These are phyloP conservation scores for Darevskia nairensis DNA, from an alignment of 2,797 vertebrate species.

Conservation along the genomic window DNA sequence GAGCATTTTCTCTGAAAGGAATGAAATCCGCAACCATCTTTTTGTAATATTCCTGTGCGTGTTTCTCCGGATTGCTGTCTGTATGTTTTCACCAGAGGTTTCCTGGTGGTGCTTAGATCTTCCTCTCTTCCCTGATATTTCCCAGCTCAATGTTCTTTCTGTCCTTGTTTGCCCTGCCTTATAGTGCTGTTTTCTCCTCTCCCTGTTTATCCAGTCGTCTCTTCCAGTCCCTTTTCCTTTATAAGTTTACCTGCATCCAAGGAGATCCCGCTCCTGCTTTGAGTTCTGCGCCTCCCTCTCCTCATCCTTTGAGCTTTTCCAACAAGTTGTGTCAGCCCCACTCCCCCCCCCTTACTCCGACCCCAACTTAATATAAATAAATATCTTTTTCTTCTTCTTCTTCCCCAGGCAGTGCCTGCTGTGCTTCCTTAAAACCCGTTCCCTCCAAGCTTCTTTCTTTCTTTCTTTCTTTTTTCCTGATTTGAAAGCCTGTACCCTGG, in stretches of 20 bases:
- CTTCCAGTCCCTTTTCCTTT: conserved; percentile 54
- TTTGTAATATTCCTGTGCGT: background rate
- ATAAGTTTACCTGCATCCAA: conserved; percentile 62
- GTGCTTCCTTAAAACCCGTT: conserved; percentile 77
- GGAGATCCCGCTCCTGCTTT: background rate
- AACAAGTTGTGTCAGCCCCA: conserved; percentile 51
- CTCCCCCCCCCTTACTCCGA: conserved; percentile 27
- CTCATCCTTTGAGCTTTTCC: conserved; percentile 56
- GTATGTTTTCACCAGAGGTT: fast-evolving
- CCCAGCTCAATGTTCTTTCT: conserved; percentile 15
- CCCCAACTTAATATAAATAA: background rate
- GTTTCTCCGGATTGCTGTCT: background rate
- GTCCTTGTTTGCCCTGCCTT: conserved; percentile 6
- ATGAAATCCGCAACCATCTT: background rate
- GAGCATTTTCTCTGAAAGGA: conserved; percentile 27
- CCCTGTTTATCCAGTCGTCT: conserved; percentile 36
- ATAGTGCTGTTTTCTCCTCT: background rate
- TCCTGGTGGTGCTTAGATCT: conserved; percentile 13
- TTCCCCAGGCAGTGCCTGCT: conserved; percentile 69
- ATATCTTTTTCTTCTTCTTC: background rate
- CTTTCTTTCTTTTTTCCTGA: conserved; percentile 37
- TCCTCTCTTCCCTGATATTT: conserved; percentile 8
- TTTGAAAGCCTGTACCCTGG: conserved; percentile 82
- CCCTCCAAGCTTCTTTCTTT: conserved; percentile 61
- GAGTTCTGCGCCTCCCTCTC: conserved; percentile 50